Conservation (phyloP, 2,797 vertebrate species). For the Philypnodon macrostomus region DNA sequence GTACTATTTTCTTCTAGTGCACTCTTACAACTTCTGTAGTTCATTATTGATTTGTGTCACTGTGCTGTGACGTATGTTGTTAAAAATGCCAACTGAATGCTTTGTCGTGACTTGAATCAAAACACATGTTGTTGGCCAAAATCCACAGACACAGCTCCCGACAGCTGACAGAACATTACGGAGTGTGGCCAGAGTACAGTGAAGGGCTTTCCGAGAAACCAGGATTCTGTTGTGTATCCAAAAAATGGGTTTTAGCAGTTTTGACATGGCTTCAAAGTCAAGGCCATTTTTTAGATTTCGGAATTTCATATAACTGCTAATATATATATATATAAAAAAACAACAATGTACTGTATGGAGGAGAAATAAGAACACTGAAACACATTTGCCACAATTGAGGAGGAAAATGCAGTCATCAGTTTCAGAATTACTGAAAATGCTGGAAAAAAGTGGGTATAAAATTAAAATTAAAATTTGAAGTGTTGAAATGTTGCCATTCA, state of each 20-base stretch:
- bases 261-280: background rate
- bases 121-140: constrained; percentile 35
- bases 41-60: constrained; percentile 15
- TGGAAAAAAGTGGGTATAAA: too few species aligned
- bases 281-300: background rate
- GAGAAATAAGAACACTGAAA: too few species aligned
- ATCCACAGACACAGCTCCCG: constrained; percentile 19
- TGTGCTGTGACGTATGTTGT: constrained; percentile 19
- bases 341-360: too few species aligned
- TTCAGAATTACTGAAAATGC: too few species aligned
- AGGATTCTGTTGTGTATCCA: constrained; percentile 31
- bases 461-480: too few species aligned
- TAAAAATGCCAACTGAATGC: constrained; percentile 25
- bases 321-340: too few species aligned
- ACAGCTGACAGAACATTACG: constrained; percentile 33
- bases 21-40: constrained; percentile 11
- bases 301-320: background rate
- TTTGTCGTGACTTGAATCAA: constrained; percentile 31
- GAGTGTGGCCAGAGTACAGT: constrained; percentile 15
- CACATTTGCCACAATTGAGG: too few species aligned
- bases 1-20: constrained; percentile 10
- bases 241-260: constrained; percentile 22
- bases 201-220: constrained; percentile 26
- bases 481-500: too few species aligned
- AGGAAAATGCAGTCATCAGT: too few species aligned